A percentile compares a stretch with the other conserved stretches of the same genome.
These are phyloP conservation scores for Lutraria lutraria DNA, from an alignment of 2,888 invertebrate species.

Conservation along the genomic window DNA sequence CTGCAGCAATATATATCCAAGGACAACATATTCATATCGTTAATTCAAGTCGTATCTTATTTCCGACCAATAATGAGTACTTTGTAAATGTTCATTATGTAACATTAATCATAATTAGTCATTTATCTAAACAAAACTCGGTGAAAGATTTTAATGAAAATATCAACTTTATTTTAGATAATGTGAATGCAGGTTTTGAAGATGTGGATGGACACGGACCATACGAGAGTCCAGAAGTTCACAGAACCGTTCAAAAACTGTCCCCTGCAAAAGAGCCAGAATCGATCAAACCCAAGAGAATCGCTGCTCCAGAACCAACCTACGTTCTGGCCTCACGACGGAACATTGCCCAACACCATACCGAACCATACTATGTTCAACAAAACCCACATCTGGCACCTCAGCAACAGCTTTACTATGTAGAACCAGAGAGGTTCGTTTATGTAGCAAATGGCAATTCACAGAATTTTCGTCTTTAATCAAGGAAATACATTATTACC, in stretches of 20 bases:
- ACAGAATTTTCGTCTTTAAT: background rate
- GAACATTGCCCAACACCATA: background rate
- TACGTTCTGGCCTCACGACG: background rate
- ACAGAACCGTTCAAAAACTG: background rate
- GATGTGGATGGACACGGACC: conserved; percentile 52
- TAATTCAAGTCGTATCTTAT: too few species aligned
- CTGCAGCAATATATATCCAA: too few species aligned
- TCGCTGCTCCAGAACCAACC: background rate
- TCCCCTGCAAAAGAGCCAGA: background rate
- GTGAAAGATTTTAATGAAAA: too few species aligned
- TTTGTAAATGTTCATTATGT: too few species aligned
- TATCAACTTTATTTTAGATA: conserved; percentile 5
- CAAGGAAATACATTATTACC: background rate
- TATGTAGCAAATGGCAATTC: background rate
- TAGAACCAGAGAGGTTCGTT: background rate
- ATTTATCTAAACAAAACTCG: too few species aligned
- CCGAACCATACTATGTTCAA: background rate
- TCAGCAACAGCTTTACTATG: background rate
- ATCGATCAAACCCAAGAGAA: background rate
- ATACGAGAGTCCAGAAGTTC: conserved; percentile 64
- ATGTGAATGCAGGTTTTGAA: conserved; percentile 22
- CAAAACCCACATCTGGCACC: background rate
- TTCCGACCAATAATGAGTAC: too few species aligned
- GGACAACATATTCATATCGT: too few species aligned
- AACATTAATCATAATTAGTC: too few species aligned